A percentile compares a stretch with the other conserved stretches of the same genome.
phyloP scores from a whole-genome alignment of 1,140 invertebrate species.

The Magallana angulata region DNA sequence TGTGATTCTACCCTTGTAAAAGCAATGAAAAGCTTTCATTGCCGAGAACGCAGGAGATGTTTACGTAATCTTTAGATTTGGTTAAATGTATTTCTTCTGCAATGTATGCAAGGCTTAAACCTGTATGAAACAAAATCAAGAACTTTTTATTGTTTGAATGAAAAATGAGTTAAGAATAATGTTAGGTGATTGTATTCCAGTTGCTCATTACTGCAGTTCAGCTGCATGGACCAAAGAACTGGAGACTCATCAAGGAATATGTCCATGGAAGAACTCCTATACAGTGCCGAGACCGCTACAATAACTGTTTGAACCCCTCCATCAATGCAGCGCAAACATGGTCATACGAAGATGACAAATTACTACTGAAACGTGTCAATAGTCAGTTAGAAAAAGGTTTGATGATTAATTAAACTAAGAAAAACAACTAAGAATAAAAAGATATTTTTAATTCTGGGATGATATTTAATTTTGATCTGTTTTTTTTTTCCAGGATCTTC shows the following conservation, averaged over 20 bases:
- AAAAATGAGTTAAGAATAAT: too few relatives aligned
- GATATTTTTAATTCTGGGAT: too few relatives aligned
- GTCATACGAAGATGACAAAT: conserved; percentile 72
- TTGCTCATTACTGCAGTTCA: conserved; percentile 66
- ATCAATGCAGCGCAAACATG: conserved; percentile 60
- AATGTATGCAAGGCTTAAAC: too few relatives aligned
- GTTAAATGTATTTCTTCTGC: too few relatives aligned
- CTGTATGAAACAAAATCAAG: too few relatives aligned
- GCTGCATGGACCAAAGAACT: conserved; percentile 68
- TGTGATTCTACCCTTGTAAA: too few relatives aligned
- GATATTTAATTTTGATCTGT: not conserved
- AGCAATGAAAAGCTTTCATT: too few relatives aligned
- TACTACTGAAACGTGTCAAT: conserved; percentile 54
- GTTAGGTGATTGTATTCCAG: conserved; percentile 57
- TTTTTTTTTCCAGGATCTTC: not conserved
- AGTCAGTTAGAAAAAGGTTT: conserved; percentile 44
- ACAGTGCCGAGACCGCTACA: conserved; percentile 76
- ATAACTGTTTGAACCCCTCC: conserved; percentile 56
- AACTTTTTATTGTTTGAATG: too few relatives aligned
- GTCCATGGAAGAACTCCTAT: conserved; percentile 67
- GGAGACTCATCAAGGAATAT: conserved; percentile 66
- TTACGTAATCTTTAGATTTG: too few relatives aligned
- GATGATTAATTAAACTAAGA: not conserved
- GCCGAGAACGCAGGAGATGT: too few relatives aligned
- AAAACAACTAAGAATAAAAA: too few relatives aligned